phyloP scores from a whole-genome alignment of 2,888 invertebrate genomes.

The Eutolmus rufibarbis region DNA sequence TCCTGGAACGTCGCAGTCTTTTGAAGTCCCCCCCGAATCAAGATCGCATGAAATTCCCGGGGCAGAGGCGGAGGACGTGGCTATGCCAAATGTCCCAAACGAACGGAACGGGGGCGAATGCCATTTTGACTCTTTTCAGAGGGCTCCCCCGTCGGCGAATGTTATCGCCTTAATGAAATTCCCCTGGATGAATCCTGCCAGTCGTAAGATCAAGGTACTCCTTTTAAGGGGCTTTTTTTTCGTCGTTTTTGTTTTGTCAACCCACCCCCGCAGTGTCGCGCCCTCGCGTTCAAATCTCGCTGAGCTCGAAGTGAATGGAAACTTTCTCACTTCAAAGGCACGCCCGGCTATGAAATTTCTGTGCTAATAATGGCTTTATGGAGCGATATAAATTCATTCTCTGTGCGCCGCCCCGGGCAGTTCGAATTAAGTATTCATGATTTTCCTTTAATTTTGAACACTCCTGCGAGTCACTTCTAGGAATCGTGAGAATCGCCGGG shows the following conservation, averaged over 20 bases:
- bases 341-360: background rate
- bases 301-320: background rate
- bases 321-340: conserved; percentile 2
- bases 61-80: background rate
- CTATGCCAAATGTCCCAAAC: background rate
- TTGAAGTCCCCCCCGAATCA: background rate
- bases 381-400: conserved; percentile 23
- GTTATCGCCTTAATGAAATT: conserved; percentile 1
- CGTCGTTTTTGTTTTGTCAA: background rate
- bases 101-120: background rate
- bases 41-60: background rate
- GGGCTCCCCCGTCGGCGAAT: background rate
- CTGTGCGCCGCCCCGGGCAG: background rate
- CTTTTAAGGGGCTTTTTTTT: background rate
- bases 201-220: conserved; percentile 22
- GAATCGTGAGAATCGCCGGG: background rate
- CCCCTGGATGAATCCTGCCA: background rate
- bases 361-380: conserved; percentile 26
- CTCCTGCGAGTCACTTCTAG: background rate
- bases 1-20: background rate
- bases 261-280: background rate
- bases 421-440: conserved; percentile 14
- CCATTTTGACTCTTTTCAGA: background rate
- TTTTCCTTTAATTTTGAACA: conserved; percentile 2
- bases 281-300: background rate